Evolutionary conservation across 1,140 invertebrate genomes (phyloP), one percentile per base, ranked within the genome.

Genomic region (Anagrus nilaparvatae): DNA sequence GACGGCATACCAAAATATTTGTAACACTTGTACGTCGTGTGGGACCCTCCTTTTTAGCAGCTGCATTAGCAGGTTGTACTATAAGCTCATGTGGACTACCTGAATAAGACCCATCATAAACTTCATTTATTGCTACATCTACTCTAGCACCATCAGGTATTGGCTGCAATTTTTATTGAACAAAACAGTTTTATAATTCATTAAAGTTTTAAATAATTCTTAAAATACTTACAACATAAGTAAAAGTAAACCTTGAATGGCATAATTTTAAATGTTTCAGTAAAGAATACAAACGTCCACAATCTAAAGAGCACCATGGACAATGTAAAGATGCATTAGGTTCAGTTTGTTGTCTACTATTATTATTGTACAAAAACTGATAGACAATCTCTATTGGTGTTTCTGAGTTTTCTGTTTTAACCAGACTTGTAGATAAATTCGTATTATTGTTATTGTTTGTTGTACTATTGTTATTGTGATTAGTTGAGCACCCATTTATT

Each of bases 321-420:
- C 93, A 97, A 51, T 85, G 80, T 10, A 94, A 71, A 67, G 95
- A 90, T 54, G 90, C 84, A 27, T 87, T 81, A 16, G 90, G 87
- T 67, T 95, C 91, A 1, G 91, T 97, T 66, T 94, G 90, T 61
- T 96, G 92, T 20, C 90, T 72, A 24, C 85, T 89, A 60, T 92
- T 93, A 61, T 93, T 94, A 62, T 93, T 93, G 58, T 94, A 95
- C 44, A 93, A 76, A 70, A 97, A 96, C 66, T 95, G 90, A 70
- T 96, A 97, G 44, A 92, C 85, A 41, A 96, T 87, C n/a, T n/a
- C n/a, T n/a, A n/a, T 67, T 87, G 82, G 23, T 59, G 63, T 9
- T 55, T 58, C 43, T 62, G 51, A 50, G 9, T 48, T 49, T 16
- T 65, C 60, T 13, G 50, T 44, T 42, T 66, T 66, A 18, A 61